Evolutionary conservation across 2,797 vertebrate genomes (phyloP).

Genomic region (Staurois parvus): DNA sequence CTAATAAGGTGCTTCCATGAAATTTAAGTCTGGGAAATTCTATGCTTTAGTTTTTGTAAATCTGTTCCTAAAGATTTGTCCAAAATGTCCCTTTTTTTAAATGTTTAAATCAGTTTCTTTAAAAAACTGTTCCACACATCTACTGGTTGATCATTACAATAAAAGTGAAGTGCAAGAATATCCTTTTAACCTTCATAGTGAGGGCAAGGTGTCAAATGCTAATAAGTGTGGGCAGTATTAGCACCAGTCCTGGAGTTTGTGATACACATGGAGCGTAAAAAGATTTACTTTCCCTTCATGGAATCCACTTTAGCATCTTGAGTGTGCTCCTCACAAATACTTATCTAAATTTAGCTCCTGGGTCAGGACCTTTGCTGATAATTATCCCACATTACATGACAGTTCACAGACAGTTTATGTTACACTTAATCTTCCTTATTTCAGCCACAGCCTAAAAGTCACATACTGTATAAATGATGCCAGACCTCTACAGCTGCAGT

Average conservation of each 20-base stretch:
- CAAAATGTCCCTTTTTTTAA: not conserved
- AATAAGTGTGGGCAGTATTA: not conserved
- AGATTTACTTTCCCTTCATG: conserved; percentile 29
- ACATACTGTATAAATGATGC: conserved; percentile 10
- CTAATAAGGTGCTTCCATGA: no score
- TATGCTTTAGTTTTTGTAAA: not conserved
- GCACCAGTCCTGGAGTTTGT: not conserved
- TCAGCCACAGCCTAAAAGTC: conserved; percentile 31
- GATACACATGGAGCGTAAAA: not conserved
- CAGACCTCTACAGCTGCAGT: not conserved
- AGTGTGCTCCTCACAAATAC: conserved; percentile 37
- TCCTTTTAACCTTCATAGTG: not conserved
- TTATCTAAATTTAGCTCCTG: conserved; percentile 51
- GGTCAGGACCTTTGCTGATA: conserved; percentile 33
- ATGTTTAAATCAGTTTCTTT: not conserved
- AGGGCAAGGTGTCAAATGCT: not conserved
- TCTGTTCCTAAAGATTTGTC: not conserved
- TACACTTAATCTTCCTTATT: conserved; percentile 48
- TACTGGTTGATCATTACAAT: not conserved
- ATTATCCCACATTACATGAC: conserved; percentile 49
- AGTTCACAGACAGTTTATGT: conserved; percentile 49
- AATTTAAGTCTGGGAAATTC: no score
- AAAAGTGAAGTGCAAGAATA: no score
- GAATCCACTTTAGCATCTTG: conserved; percentile 22
- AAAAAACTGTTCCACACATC: not conserved